Base-by-base conservation (phyloP, 2,888 invertebrate genomes). In the Neoitamus cyanurus region DNA sequence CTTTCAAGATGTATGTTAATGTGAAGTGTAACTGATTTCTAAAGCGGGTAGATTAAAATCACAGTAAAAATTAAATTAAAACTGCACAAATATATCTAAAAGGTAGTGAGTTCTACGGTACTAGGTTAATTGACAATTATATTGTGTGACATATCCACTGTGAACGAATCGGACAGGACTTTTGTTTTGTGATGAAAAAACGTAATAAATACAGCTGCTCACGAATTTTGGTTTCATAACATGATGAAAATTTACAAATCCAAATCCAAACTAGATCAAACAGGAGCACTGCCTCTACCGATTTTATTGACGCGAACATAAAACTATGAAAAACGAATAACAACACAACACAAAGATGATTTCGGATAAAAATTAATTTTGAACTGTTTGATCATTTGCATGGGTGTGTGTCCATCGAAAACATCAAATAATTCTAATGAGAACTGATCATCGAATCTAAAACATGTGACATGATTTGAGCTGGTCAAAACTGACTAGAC, bases 361-460 rank as follows among this genome's bases (percentile, higher is more conserved):
- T n/a, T 58, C 20, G 58, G 15, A 15, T 6, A 73, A 73, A 73
- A 2, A 20, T 25, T 4, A 68, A 73, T 73, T 73, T 73, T 73
- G 9, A 82, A 13, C 69, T 69, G 69, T 82, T 82, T 68, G 69
- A 36, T 82, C 42, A 70, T 83, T 72, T 34, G 13, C n/a, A 72
- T 72, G 58, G 6, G 58, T 58, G 20, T 58, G 25, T 58, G 11
- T 70, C 75, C 9, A 72, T 83, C 31, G 31, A 84, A 80, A 78
- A 73, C 73, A 70, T 20, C 73, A 82, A 70, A 25, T 77, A 68
- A 46, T 34, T 48, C 37, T 46, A 34, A 80, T 84, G 80, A 84
- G 78, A 68, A 20, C 13, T 48, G 72, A 80, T 84, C 80, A 78
- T 78, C 84, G 80, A 83, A 48, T 83, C 83, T 83, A 83, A 42